Evolutionary conservation across 1,140 invertebrate genomes (phyloP).

Genomic region (Saxidomus purpurata): DNA sequence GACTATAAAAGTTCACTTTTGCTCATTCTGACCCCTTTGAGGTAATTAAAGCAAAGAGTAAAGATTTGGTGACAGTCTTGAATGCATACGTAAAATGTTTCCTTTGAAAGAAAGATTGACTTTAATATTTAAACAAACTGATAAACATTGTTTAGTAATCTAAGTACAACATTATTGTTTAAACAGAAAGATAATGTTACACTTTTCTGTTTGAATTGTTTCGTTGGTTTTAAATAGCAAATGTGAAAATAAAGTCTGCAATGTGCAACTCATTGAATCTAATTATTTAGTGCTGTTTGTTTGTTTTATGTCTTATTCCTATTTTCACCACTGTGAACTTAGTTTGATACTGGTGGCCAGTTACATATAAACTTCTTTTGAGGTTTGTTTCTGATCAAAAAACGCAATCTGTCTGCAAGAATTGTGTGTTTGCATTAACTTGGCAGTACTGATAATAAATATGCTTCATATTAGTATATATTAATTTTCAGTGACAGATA

Average conservation of each 20-base stretch:
- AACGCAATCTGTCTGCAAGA: too few relatives aligned
- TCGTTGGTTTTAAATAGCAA: background rate
- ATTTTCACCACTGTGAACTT: too few relatives aligned
- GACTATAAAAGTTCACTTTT: slow-evolving; percentile 28
- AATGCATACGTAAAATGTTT: slow-evolving; percentile 13
- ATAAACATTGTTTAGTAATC: slow-evolving; percentile 24
- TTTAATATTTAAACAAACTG: slow-evolving; percentile 23
- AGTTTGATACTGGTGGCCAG: too few relatives aligned
- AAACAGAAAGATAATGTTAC: slow-evolving; percentile 15
- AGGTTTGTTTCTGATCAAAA: too few relatives aligned
- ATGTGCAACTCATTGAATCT: too few relatives aligned
- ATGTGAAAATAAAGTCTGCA: background rate
- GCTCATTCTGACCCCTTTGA: slow-evolving; percentile 13
- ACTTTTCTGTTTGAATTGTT: background rate
- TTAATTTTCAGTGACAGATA: too few relatives aligned
- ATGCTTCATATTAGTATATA: too few relatives aligned
- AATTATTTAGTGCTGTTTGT: too few relatives aligned
- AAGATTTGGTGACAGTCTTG: slow-evolving; percentile 22
- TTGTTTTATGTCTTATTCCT: too few relatives aligned
- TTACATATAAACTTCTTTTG: too few relatives aligned
- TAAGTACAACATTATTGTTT: slow-evolving; percentile 14
- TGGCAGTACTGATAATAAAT: too few relatives aligned
- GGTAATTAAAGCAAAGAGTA: slow-evolving; percentile 9
- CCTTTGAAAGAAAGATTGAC: slow-evolving; percentile 8
- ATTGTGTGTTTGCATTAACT: too few relatives aligned